Conservation (phyloP, 2,888 invertebrate species). For the Dryadula phaetusa region DNA sequence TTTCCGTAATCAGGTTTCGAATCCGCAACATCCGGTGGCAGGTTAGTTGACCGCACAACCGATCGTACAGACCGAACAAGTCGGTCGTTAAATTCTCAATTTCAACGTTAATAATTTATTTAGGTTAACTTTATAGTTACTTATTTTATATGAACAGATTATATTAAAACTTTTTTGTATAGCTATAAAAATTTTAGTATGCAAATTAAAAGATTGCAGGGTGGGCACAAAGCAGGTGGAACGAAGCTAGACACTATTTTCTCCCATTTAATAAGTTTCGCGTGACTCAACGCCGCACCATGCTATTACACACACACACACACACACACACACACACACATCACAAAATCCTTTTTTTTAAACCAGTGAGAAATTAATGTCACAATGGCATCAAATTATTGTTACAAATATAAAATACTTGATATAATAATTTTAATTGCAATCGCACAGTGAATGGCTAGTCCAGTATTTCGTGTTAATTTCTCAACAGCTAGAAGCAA, state of each 20-base stretch:
- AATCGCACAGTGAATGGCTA: background rate
- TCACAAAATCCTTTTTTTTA: too few species aligned
- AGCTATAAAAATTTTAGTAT: background rate
- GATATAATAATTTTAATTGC: constrained; percentile 1
- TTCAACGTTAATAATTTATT: background rate
- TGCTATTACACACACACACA: too few species aligned
- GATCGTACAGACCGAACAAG: too few species aligned
- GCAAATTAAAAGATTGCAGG: constrained; percentile 5
- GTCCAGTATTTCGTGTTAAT: background rate
- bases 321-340: too few species aligned
- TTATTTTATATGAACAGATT: background rate
- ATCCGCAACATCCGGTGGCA: constrained; percentile 9
- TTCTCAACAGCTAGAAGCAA: constrained; percentile 8
- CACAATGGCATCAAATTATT: background rate
- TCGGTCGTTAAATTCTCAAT: background rate
- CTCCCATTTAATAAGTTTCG: background rate
- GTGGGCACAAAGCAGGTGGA: too few species aligned
- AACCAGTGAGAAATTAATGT: too few species aligned
- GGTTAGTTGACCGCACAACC: constrained; percentile 5
- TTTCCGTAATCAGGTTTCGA: background rate
- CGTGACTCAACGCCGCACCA: too few species aligned
- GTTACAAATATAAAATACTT: background rate
- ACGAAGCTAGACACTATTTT: too few species aligned
- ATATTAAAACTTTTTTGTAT: background rate
- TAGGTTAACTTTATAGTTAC: background rate